These are phyloP conservation scores for Engystomops pustulosus DNA, from an alignment of 2,113 vertebrate species.

Conservation along the genomic window DNA sequence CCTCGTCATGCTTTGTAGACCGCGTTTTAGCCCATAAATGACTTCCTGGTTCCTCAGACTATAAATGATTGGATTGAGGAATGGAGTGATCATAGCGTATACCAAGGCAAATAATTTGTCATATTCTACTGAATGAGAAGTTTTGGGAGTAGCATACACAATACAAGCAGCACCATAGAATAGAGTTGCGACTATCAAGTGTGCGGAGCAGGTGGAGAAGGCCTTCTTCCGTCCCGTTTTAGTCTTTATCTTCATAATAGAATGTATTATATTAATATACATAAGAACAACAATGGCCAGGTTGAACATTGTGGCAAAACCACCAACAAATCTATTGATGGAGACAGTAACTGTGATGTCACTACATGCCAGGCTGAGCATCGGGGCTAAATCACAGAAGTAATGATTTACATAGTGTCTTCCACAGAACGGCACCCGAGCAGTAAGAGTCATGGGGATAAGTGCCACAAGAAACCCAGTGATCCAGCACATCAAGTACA, in stretches of 20 bases:
- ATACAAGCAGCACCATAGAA: slow-evolving; percentile 62
- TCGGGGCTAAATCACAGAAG: slow-evolving; percentile 66
- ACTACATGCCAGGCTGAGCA: slow-evolving; percentile 67
- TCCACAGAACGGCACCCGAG: slow-evolving; percentile 25
- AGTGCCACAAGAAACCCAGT: slow-evolving; percentile 49
- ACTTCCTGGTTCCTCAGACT: slow-evolving; percentile 65
- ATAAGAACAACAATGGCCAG: slow-evolving; percentile 61
- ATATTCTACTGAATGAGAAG: not conserved
- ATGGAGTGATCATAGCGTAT: slow-evolving; percentile 65
- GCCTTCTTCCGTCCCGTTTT: slow-evolving; percentile 55
- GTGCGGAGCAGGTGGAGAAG: slow-evolving; percentile 63
- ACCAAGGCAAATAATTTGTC: slow-evolving; percentile 65
- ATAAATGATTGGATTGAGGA: slow-evolving; percentile 67
- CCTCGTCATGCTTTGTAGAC: not conserved
- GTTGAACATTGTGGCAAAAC: slow-evolving; percentile 25
- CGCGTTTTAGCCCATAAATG: slow-evolving; percentile 54
- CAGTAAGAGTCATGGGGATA: not conserved
- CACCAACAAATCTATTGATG: not conserved
- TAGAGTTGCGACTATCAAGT: slow-evolving; percentile 57
- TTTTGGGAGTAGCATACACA: slow-evolving; percentile 61
- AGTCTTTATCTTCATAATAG: slow-evolving; percentile 58
- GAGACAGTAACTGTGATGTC: slow-evolving; percentile 64
- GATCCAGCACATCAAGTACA: slow-evolving; percentile 61
- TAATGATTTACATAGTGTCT: slow-evolving; percentile 26
- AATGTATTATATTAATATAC: slow-evolving; percentile 55